phyloP scores from a whole-genome alignment of 2,888 invertebrate genomes.

The Limnephilus auricula region DNA sequence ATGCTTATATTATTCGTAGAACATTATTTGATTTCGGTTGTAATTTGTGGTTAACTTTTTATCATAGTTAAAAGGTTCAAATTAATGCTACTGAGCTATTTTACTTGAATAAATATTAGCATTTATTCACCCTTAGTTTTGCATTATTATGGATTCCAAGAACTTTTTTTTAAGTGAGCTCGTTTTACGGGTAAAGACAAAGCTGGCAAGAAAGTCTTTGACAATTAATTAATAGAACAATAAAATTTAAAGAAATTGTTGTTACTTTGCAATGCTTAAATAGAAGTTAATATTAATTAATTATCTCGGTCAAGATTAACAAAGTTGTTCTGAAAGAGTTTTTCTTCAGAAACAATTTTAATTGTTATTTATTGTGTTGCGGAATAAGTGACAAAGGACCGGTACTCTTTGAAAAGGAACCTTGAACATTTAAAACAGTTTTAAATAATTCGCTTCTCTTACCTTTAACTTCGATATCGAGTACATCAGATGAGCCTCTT shows the following conservation, averaged over 20 bases:
- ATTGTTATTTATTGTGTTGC: not conserved
- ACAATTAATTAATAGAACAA: not conserved
- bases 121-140: not conserved
- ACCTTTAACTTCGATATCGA: not conserved
- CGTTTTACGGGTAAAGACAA: not conserved
- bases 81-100: not conserved
- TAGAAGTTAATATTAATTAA: not conserved
- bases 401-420: slow-evolving; percentile 13
- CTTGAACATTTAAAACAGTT: slow-evolving; percentile 1
- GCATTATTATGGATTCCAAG: not conserved
- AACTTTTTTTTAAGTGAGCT: not conserved
- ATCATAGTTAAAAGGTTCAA: no score
- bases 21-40: no score
- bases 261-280: not conserved
- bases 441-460: slow-evolving; percentile 2
- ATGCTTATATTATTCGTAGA: no score
- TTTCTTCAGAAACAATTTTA: not conserved
- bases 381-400: not conserved
- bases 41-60: no score
- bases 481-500: not conserved
- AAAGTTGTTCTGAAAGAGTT: not conserved
- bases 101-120: not conserved
- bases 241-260: not conserved
- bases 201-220: not conserved
- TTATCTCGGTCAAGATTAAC: not conserved